Conservation (phyloP, 2,888 invertebrate genomes). For the Agrochola circellaris region DNA sequence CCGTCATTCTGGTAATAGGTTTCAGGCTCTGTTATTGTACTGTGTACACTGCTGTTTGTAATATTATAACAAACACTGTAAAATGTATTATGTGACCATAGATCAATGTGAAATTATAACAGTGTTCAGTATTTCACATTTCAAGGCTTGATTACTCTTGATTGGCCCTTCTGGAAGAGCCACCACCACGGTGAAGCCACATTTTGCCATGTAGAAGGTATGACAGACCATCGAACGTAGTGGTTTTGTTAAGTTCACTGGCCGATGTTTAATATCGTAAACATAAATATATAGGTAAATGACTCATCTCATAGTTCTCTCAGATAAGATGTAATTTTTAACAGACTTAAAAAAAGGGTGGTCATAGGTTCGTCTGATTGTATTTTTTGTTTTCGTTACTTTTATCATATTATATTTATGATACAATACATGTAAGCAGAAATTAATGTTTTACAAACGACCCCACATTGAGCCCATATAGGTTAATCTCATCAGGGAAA, state of each 20-base stretch:
- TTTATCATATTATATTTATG: not conserved
- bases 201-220: not conserved
- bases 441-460: not conserved
- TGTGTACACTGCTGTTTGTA: not conserved
- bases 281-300: no score
- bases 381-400: no score
- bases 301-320: no score
- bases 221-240: not conserved
- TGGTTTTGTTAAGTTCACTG: not conserved
- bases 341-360: no score
- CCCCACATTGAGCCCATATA: not conserved
- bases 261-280: no score
- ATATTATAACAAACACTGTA: not conserved
- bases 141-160: not conserved
- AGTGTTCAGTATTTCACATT: not conserved
- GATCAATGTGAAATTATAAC: not conserved
- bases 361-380: no score
- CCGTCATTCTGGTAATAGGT: not conserved
- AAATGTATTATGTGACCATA: not conserved
- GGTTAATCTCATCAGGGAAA: conserved; percentile 11
- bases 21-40: not conserved
- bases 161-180: no score
- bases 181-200: no score
- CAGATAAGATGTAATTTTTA: no score
- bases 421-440: not conserved